Base-by-base conservation (phyloP, 1,140 invertebrate genomes). In the Bombus pascuorum region DNA sequence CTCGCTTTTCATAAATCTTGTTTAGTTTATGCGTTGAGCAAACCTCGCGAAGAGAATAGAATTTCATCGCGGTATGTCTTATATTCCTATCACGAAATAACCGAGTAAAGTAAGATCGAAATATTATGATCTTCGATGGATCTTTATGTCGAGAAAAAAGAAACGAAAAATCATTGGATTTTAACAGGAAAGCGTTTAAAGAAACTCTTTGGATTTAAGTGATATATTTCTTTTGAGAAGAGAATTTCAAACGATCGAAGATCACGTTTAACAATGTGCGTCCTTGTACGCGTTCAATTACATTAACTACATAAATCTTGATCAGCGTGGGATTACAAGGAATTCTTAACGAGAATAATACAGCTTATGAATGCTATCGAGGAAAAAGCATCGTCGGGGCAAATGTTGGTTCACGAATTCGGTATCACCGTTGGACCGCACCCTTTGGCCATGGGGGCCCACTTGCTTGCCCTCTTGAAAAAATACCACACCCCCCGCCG, bases 401-500 rank as follows among this genome's bases (percentile, higher is more conserved):
- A n/a, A 79, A 75, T 66, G 81, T 82, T 83, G 57, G 65, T 81
- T 66, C 72, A 78, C 65, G 39, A 80, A 66, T 89, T 89, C 70
- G 76, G 86, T 89, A 90, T 73, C 80, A 81, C 59, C 44, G 59
- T 78, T 39, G 77, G 91, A 93, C 93, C 92, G 92, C 93, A 92
- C 93, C 93, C 92, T 93, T 91, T 77, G 75, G 73, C 82, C 80
- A 74, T 80, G 80, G 82, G 86, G 80, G 77, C 86, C 72, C 86
- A 85, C 87, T 91, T 90, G 86, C 86, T 89, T 85, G 89, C 87
- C 88, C 91, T 88, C 81, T 88, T 86, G 91, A 92, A 94, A 94
- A 94, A 94, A 94, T 94, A 93, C 94, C 94, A 93, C 91, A 92
- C 93, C 94, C 93, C 94, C 94, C 79, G 93, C 91, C 90, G 94